A percentile compares a stretch with the other conserved stretches of the same genome.
phyloP scores from a whole-genome alignment of 2,888 invertebrate species.

The Malacosoma neustria region DNA sequence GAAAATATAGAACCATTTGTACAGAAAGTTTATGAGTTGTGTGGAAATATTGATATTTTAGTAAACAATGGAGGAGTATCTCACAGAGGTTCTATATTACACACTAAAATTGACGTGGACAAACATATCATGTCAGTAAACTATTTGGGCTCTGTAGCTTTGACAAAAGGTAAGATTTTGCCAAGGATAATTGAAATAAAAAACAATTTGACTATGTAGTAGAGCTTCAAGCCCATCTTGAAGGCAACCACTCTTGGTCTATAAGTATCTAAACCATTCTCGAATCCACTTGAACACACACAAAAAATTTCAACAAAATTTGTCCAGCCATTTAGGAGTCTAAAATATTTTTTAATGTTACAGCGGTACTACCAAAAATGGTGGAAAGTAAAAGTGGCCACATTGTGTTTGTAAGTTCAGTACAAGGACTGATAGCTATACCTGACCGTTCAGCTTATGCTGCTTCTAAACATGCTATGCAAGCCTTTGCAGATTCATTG shows the following conservation, averaged over 20 bases:
- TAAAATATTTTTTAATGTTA: constrained; percentile 24
- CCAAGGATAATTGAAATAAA: constrained; percentile 1
- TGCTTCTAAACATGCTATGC: constrained; percentile 95
- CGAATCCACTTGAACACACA: too few relatives aligned
- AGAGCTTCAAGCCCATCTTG: too few relatives aligned
- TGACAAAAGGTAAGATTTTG: constrained; percentile 85
- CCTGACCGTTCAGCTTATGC: constrained; percentile 92
- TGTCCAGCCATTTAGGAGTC: not conserved
- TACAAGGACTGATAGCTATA: constrained; percentile 93
- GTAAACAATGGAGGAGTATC: constrained; percentile 95
- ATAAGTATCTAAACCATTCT: too few relatives aligned
- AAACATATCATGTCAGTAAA: constrained; percentile 93
- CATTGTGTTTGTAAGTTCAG: constrained; percentile 91
- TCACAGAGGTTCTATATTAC: constrained; percentile 82
- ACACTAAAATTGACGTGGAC: constrained; percentile 88
- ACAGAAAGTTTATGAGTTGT: constrained; percentile 78
- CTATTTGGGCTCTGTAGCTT: constrained; percentile 93
- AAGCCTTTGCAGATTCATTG: constrained; percentile 94
- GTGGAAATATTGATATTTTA: constrained; percentile 88
- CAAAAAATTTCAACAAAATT: too few relatives aligned
- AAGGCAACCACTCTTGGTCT: too few relatives aligned
- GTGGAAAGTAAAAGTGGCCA: constrained; percentile 82
- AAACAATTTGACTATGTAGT: not conserved
- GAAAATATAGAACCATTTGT: constrained; percentile 77
- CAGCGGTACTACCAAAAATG: constrained; percentile 91